Evolutionary conservation across 2,113 vertebrate species (phyloP), one percentile per base, ranked within the genome.

Genomic region (Tragelaphus scriptus): DNA sequence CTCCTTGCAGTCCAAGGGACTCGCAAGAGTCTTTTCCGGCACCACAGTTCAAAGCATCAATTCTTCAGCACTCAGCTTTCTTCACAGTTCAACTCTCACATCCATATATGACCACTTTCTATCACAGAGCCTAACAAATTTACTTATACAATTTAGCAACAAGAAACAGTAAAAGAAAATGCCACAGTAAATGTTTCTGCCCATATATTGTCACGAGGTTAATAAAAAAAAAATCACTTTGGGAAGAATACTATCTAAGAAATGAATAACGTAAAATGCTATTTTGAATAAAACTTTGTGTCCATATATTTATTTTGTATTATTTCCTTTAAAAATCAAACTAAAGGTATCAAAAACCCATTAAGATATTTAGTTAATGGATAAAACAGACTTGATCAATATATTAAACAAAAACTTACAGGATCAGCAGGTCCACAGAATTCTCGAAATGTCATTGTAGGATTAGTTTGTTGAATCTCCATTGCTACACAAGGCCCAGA

Each of bases 381-480:
- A 11, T n/a, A 79, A 86, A 36, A 88, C 13, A 51, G 82, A 71
- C 10, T 80, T 59, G 12, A 40, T 14, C 65, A 56, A 59, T 61
- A 85, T 63, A 93, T 86, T 93, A 89, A 49, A 75, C 75, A 97
- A 51, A 96, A 79, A 99, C 99, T 99, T 99, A 99, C 99, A 86
- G 99, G 99, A 97, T 99, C 99, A 44, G 99, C 98, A 47, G 99
- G 99, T 28, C 99, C 99, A 96, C 99, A 99, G 98, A 99, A 99
- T 58, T 99, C 99, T 98, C 99, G 99, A 98, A 99, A 99, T 32
- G 98, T 97, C 98, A 99, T 99, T 19, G 99, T 98, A 92, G 98
- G 58, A 40, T 99, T 98, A 0, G 97, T 94, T 7, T 99, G 99
- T 21, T 98, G 99, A 97, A 99, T 99, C 97, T 99, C 99, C 86